Evolutionary conservation across 2,888 invertebrate genomes (phyloP).

Genomic region (Cybosia mesomella): DNA sequence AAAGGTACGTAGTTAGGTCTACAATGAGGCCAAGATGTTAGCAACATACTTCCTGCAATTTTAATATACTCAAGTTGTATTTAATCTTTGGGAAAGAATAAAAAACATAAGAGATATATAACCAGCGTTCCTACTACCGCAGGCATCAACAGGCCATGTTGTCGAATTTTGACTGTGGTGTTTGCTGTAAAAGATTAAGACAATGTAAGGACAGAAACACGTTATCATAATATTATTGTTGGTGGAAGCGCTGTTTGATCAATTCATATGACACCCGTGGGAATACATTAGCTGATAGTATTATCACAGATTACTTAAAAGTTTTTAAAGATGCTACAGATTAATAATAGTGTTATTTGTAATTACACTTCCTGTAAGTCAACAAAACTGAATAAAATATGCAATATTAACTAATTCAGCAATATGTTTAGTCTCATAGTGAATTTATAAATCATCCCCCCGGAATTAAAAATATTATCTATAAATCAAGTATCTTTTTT

Average conservation of each 20-base stretch:
- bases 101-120: no score
- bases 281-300: not conserved
- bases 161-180: not conserved
- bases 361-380: not conserved
- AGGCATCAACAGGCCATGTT: not conserved
- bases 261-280: constrained; percentile 2
- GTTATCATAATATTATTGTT: constrained; percentile 3
- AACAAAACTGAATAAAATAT: not conserved
- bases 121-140: no score
- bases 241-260: not conserved
- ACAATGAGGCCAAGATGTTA: no score
- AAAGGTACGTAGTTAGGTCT: no score
- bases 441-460: not conserved
- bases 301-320: not conserved
- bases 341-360: not conserved
- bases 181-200: not conserved
- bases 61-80: no score
- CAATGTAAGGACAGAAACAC: constrained; percentile 3
- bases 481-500: no score
- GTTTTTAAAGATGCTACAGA: not conserved
- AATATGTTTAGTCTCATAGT: not conserved
- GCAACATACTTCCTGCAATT: no score
- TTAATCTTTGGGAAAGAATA: no score
- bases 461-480: not conserved
- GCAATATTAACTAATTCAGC: not conserved